phyloP scores from a whole-genome alignment of 2,888 invertebrate genomes.

The Nineta flava region DNA sequence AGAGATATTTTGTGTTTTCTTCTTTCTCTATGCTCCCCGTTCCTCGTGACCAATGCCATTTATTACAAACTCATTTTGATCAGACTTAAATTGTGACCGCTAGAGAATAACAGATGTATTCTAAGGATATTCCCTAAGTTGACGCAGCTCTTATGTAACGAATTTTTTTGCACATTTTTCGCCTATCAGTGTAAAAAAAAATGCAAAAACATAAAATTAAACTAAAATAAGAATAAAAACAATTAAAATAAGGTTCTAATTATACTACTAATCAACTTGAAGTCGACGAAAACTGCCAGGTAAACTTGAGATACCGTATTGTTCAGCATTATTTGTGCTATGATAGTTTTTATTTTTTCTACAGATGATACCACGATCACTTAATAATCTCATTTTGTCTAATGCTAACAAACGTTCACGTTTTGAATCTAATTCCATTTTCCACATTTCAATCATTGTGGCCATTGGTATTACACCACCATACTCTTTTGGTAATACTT shows the following conservation, averaged over 20 bases:
- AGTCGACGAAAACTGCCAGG: slow-evolving; percentile 53
- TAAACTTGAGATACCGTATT: slow-evolving; percentile 15
- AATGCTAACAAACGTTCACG: slow-evolving; percentile 40
- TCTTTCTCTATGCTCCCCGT: too few species aligned
- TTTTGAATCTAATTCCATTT: slow-evolving; percentile 40
- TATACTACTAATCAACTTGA: slow-evolving; percentile 39
- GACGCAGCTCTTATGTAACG: too few species aligned
- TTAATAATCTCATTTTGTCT: slow-evolving; percentile 48
- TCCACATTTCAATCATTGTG: slow-evolving; percentile 56
- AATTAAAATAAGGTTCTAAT: background rate
- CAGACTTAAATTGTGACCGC: too few species aligned
- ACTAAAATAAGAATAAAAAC: too few species aligned
- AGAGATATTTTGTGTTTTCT: too few species aligned
- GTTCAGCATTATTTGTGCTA: slow-evolving; percentile 20
- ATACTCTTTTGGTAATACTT: slow-evolving; percentile 52
- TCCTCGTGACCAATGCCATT: too few species aligned
- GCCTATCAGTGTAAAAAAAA: too few species aligned
- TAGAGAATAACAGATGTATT: too few species aligned
- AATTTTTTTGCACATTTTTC: too few species aligned
- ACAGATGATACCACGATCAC: slow-evolving; percentile 38
- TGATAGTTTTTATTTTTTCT: slow-evolving; percentile 25
- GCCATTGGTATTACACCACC: slow-evolving; percentile 54
- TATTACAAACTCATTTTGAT: too few species aligned
- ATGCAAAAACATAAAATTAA: too few species aligned
- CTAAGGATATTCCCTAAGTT: too few species aligned